Evolutionary conservation across 2,797 vertebrate species (phyloP).

Genomic region (Gallinago nigripennis): DNA sequence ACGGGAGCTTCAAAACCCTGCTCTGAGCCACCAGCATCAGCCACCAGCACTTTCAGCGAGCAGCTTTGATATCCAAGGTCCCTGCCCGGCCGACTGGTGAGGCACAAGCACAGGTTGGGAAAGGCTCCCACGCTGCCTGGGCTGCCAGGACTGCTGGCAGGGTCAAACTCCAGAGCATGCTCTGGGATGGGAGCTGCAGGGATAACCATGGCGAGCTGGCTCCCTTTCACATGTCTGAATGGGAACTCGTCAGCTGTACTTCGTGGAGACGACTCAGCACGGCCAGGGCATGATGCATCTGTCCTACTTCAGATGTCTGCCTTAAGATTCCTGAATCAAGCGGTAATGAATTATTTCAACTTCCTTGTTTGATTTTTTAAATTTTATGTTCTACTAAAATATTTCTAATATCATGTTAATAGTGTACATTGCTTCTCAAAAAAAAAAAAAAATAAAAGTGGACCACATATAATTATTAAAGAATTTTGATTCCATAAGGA

Average conservation of each 20-base stretch:
- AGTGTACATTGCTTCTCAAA: not conserved
- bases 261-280: not conserved
- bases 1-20: not conserved
- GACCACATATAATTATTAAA: not conserved
- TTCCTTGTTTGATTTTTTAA: not conserved
- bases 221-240: not conserved
- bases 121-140: accelerated
- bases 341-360: not conserved
- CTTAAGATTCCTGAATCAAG: not conserved
- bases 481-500: not conserved
- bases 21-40: not conserved
- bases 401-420: not conserved
- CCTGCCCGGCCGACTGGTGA: accelerated
- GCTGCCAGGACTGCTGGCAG: not conserved
- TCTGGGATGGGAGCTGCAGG: not conserved
- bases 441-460: not conserved
- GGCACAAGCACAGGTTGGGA: not conserved
- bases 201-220: not conserved
- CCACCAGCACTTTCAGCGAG: not conserved
- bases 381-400: not conserved
- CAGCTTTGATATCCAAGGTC: not conserved
- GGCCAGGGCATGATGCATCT: not conserved
- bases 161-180: not conserved
- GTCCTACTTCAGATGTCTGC: not conserved
- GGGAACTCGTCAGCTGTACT: not conserved